These are phyloP conservation scores for Hydractinia symbiolongicarpus DNA, from an alignment of 30 jellyfish, hydroid and myxozoan species.

Conservation along the genomic window DNA sequence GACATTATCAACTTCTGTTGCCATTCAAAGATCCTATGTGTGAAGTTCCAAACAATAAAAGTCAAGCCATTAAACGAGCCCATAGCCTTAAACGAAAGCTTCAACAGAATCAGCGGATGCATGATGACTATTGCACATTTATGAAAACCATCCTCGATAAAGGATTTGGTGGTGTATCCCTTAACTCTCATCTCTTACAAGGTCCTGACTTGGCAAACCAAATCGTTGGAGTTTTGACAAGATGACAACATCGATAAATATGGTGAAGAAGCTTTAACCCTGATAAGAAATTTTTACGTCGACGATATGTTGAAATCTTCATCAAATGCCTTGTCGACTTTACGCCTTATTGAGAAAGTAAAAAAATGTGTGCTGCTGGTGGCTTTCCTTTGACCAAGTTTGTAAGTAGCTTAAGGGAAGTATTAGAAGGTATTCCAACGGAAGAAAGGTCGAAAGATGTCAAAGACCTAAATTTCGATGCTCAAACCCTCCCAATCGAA, in stretches of 20 bases:
- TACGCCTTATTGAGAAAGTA: too few relatives aligned
- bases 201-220: conserved; percentile 66
- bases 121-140: conserved; percentile 8
- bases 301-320: too few relatives aligned
- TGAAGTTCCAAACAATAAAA: conserved; percentile 22
- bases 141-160: conserved; percentile 17
- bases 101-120: not conserved
- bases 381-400: conserved; percentile 32
- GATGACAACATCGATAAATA: too few relatives aligned
- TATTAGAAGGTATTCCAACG: conserved; percentile 13
- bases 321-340: too few relatives aligned
- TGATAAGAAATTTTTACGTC: too few relatives aligned
- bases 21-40: conserved; percentile 1
- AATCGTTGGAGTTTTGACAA: conserved; percentile 33
- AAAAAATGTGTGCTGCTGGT: conserved; percentile 36
- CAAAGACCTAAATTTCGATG: not conserved
- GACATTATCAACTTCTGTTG: conserved; percentile 32
- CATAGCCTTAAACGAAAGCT: conserved; percentile 16
- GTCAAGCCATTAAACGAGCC: conserved; percentile 27
- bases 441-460: conserved; percentile 21
- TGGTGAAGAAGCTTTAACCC: too few relatives aligned
- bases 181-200: conserved; percentile 44
- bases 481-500: conserved; percentile 11
- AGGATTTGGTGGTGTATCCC: conserved; percentile 31
- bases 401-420: conserved; percentile 31